Evolutionary conservation across 2,113 vertebrate genomes (phyloP).

Genomic region (Pangasianodon gigas): DNA sequence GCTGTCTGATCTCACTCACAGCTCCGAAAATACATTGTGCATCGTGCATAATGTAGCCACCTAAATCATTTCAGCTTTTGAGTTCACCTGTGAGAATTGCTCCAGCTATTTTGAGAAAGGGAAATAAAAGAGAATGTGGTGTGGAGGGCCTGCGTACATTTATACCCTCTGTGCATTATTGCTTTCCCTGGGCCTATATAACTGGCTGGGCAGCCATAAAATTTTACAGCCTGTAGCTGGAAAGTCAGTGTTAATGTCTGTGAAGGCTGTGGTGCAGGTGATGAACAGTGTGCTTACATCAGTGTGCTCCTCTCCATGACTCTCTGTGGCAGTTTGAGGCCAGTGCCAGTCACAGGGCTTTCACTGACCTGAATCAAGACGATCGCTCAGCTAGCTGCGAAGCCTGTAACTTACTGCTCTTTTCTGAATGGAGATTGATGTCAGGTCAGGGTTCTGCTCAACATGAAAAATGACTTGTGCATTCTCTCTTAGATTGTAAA

Average conservation of each 20-base stretch:
- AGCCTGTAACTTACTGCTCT: constrained; percentile 23
- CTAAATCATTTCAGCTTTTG: constrained; percentile 1
- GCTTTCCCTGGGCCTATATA: constrained; percentile 55
- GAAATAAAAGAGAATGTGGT: constrained; percentile 51
- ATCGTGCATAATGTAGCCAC: not conserved
- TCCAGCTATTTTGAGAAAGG: constrained; percentile 64
- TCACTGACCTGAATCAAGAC: not conserved
- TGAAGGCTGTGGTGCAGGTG: constrained; percentile 48
- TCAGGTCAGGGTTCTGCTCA: constrained; percentile 19
- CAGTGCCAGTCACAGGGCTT: constrained; percentile 52
- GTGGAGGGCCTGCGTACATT: constrained; percentile 54
- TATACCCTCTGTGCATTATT: constrained; percentile 65
- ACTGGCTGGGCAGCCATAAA: constrained; percentile 57
- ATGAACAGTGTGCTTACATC: constrained; percentile 40
- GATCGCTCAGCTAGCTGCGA: not conserved
- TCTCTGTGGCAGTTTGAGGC: constrained; percentile 72
- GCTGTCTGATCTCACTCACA: constrained; percentile 28
- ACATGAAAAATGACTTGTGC: constrained; percentile 37
- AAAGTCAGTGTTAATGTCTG: constrained; percentile 46
- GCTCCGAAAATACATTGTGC: not conserved
- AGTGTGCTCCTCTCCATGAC: constrained; percentile 56
- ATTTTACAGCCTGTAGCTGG: constrained; percentile 53
- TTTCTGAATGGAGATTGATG: constrained; percentile 42
- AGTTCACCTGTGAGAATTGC: constrained; percentile 2
- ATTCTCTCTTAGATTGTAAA: constrained; percentile 37